Conservation (phyloP, 1,140 invertebrate species). For the Zaprionus africanus region DNA sequence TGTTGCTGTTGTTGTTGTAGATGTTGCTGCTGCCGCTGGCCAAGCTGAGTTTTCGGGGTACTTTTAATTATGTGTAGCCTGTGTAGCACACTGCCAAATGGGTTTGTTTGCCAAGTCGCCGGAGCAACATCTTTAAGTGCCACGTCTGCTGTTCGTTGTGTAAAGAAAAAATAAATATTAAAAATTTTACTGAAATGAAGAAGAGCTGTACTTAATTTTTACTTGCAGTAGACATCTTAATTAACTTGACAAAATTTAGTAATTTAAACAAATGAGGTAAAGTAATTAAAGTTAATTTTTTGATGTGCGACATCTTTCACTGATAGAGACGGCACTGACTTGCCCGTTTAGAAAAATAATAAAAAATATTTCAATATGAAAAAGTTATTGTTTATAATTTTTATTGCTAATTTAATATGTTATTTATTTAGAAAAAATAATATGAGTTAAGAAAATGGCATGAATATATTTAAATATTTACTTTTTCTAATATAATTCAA, state of each 20-base stretch:
- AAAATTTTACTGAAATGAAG: neutral
- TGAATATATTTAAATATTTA: no score
- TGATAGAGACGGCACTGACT: neutral
- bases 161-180: neutral
- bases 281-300: neutral
- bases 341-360: no score
- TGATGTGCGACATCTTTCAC: neutral
- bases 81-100: constrained; percentile 14
- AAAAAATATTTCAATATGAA: no score
- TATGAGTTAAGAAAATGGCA: no score
- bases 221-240: neutral
- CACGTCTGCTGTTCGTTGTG: neutral
- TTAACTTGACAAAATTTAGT: neutral
- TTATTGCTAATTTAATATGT: no score
- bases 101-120: constrained; percentile 26
- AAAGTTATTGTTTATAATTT: no score
- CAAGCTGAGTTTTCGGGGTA: constrained; percentile 30
- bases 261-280: neutral
- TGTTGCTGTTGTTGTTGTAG: constrained; percentile 6
- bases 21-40: constrained; percentile 4
- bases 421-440: no score
- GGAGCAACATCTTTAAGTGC: constrained; percentile 4
- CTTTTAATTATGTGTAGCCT: constrained; percentile 48
- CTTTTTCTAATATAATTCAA: no score
- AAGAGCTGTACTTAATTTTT: neutral